Conservation (phyloP, 2,797 vertebrate species). For the Lepilemur ruficaudatus region DNA sequence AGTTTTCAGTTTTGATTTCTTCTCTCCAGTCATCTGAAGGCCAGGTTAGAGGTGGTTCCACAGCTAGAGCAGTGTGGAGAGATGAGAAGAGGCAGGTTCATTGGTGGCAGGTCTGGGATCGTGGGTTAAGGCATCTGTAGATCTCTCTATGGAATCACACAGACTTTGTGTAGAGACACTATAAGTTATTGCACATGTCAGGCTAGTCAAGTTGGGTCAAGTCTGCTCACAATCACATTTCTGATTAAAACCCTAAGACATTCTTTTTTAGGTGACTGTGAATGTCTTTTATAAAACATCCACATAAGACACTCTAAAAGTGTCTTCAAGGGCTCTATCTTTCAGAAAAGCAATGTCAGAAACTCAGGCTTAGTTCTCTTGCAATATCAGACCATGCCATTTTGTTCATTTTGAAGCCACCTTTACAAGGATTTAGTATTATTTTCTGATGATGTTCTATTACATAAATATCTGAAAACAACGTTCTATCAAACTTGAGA, state of each 20-base stretch:
- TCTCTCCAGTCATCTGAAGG: not conserved
- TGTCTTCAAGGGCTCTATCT: not conserved
- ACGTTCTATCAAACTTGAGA: not conserved
- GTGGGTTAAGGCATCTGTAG: not conserved
- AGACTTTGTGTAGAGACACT: not conserved
- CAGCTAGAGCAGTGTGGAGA: not conserved
- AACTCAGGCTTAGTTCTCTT: not conserved
- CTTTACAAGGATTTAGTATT: not conserved
- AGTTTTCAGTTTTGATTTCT: not conserved
- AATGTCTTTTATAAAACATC: not conserved
- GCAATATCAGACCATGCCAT: not conserved
- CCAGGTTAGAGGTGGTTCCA: not conserved
- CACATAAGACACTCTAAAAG: not conserved
- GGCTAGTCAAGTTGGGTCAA: not conserved
- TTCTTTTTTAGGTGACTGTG: not conserved
- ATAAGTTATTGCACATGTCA: not conserved
- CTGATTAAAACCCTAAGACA: not conserved
- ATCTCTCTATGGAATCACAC: not conserved
- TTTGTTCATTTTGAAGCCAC: not conserved
- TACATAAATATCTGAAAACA: not conserved
- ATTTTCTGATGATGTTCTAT: not conserved
- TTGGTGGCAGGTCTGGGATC: not conserved
- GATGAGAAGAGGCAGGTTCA: not conserved
- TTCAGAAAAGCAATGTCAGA: not conserved
- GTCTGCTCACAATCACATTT: not conserved